Evolutionary conservation across 2,113 vertebrate species (phyloP).

Genomic region (Haemorhous mexicanus): DNA sequence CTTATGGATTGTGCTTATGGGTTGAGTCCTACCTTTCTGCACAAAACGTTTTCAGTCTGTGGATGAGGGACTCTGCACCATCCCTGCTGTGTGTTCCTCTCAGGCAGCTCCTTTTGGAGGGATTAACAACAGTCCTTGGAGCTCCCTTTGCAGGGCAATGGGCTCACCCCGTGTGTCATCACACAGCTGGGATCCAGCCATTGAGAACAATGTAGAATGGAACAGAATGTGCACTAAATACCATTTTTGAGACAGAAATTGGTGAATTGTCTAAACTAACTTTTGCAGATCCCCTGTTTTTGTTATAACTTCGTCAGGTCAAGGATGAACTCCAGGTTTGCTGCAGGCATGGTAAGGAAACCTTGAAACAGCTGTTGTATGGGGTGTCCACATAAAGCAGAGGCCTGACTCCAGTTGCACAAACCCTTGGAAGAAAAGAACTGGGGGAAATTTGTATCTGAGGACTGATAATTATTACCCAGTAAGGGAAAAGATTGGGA

Average conservation of each 20-base stretch:
- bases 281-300: background rate
- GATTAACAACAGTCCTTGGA: background rate
- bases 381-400: background rate
- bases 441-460: background rate
- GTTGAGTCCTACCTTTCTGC: background rate
- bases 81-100: background rate
- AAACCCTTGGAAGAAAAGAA: background rate
- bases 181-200: background rate
- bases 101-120: background rate
- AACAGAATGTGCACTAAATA: background rate
- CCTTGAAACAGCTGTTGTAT: background rate
- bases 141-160: background rate
- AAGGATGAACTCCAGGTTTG: background rate
- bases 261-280: background rate
- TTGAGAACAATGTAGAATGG: background rate
- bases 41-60: background rate
- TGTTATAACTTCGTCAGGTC: background rate
- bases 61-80: background rate
- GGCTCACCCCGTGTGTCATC: background rate
- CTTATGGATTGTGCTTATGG: background rate
- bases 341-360: background rate
- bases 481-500: background rate
- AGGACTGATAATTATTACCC: background rate
- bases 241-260: background rate
- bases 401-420: background rate